Percentiles rank a stretch among this genome's conserved stretches.
Evolutionary conservation across 2,113 vertebrate species (phyloP).

Genomic region (Callaeas wilsoni): DNA sequence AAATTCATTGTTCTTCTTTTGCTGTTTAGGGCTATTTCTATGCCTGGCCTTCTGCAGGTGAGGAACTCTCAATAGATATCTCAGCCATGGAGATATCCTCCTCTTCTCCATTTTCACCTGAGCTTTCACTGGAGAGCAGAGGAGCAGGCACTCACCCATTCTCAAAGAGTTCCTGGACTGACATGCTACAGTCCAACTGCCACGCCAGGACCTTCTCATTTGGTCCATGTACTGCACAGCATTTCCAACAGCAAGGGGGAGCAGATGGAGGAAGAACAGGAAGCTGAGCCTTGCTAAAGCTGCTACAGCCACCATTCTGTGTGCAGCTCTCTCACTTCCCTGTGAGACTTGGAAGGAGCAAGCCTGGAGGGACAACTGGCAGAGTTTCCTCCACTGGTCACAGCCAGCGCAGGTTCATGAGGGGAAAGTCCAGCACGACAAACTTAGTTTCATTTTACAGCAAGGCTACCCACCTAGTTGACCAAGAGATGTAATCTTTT

Average conservation of each 20-base stretch:
- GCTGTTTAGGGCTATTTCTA: neutral
- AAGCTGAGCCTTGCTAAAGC: neutral
- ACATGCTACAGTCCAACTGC: neutral
- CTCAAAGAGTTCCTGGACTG: neutral
- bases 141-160: accelerated
- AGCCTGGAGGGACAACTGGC: neutral
- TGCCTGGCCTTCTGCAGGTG: neutral
- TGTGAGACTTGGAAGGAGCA: neutral
- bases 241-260: neutral
- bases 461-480: neutral
- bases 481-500: neutral
- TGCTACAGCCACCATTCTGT: neutral
- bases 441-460: neutral
- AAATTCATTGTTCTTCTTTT: neutral
- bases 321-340: neutral
- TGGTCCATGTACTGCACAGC: neutral
- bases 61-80: neutral
- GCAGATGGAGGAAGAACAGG: neutral
- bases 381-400: neutral
- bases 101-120: neutral
- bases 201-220: neutral
- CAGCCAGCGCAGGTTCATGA: neutral
- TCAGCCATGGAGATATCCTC: neutral
- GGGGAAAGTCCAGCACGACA: neutral
- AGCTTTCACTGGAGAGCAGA: neutral